A percentile compares a stretch with the other conserved stretches of the same genome.
phyloP scores from a whole-genome alignment of 2,888 invertebrate genomes.

The Acanthopleura granulata region DNA sequence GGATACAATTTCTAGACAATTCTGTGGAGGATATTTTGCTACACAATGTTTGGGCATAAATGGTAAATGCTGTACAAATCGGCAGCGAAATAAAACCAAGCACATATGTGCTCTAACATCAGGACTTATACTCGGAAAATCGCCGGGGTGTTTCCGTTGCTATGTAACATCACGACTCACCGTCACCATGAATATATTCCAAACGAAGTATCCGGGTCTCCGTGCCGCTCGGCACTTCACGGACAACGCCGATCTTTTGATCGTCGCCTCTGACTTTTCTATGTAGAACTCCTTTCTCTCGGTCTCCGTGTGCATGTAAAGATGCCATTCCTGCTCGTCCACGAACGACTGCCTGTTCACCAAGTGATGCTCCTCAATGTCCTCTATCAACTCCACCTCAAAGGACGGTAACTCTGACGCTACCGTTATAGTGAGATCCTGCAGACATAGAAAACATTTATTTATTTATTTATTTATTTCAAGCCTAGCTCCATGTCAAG shows the following conservation, averaged over 20 bases:
- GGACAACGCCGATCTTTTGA: slow-evolving; percentile 63
- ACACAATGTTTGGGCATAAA: too few species aligned
- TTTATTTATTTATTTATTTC: too few species aligned
- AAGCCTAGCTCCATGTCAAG: too few species aligned
- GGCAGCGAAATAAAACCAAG: too few species aligned
- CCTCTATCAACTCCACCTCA: slow-evolving; percentile 60
- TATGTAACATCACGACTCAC: slow-evolving; percentile 44
- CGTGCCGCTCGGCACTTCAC: slow-evolving; percentile 67
- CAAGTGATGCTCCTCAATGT: slow-evolving; percentile 59
- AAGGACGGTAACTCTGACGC: slow-evolving; percentile 57
- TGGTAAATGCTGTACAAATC: too few species aligned
- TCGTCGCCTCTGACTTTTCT: slow-evolving; percentile 64
- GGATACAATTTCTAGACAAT: too few species aligned
- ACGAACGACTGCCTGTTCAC: slow-evolving; percentile 64
- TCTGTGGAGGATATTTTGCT: too few species aligned
- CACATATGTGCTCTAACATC: too few species aligned
- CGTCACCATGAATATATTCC: slow-evolving; percentile 69
- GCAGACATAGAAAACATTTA: background rate
- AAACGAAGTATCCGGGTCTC: slow-evolving; percentile 67
- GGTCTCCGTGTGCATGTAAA: slow-evolving; percentile 65
- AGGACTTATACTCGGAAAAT: too few species aligned
- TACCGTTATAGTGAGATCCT: slow-evolving; percentile 65
- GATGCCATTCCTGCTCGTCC: slow-evolving; percentile 67
- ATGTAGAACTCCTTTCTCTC: slow-evolving; percentile 62
- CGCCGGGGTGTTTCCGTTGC: too few species aligned